These are phyloP conservation scores for Passer domesticus DNA, from an alignment of 2,113 vertebrate species.

Conservation along the genomic window DNA sequence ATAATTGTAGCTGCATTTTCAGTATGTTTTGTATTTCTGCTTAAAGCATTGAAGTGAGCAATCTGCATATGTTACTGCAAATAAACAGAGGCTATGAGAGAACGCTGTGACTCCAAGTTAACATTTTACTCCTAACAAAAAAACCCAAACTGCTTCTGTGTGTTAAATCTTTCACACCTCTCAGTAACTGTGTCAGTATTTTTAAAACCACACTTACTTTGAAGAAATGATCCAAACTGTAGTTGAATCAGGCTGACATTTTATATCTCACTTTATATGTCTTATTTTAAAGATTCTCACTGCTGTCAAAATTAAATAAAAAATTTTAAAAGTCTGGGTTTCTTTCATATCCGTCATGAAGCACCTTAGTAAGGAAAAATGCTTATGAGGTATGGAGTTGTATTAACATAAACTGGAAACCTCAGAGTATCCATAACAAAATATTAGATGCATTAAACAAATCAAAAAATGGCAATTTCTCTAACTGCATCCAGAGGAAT, in stretches of 20 bases:
- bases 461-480: neutral
- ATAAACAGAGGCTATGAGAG: neutral
- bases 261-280: neutral
- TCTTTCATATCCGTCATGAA: neutral
- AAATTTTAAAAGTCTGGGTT: neutral
- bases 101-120: neutral
- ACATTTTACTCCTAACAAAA: neutral
- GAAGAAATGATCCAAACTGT: neutral
- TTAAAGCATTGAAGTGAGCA: neutral
- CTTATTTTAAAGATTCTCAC: neutral
- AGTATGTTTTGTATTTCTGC: neutral
- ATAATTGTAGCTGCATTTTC: neutral
- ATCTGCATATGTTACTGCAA: neutral
- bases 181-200: neutral
- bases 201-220: neutral
- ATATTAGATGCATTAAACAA: neutral
- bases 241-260: neutral
- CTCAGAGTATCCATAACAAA: neutral
- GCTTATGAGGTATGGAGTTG: neutral
- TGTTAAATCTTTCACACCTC: neutral
- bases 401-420: neutral
- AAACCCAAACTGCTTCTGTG: neutral
- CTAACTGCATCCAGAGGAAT: neutral
- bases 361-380: constrained; percentile 19
- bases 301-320: neutral